Evolutionary conservation across 2,888 invertebrate species (phyloP), one percentile per base, ranked within the genome.

Genomic region (Agrochola lota): DNA sequence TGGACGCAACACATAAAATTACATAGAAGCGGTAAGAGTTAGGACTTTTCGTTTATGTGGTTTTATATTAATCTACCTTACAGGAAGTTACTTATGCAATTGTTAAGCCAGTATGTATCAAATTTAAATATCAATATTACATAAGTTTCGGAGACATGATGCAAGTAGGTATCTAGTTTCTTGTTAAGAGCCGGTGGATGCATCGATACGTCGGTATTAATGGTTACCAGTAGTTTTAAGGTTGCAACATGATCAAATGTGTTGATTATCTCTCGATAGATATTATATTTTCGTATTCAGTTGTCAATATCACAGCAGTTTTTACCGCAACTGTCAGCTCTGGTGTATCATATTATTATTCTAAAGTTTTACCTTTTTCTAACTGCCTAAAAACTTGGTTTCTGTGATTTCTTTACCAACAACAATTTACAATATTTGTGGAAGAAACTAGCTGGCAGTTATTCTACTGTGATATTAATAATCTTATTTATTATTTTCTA

Each of bases 261-360:
- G 92, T 94, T 95, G 91, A 91, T 93, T 93, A 91, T 93, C 90
- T 93, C 92, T 91, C 84, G 85, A 91, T 89, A 93, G 90, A 91
- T 91, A 91, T 90, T 91, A 91, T 90, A 91, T 91, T 88, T 84
- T 89, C 82, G 66, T 86, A 87, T 81, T 93, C 91, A 90, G 93
- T 95, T 96, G 95, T 96, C 94, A 95, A 96, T 96, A 96, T 96
- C 96, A 96, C 96, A 96, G 96, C 94, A 95, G 96, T 94, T 94
- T 94, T 92, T 93, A 92, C 89, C 91, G 81, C 88, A 84, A 92
- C 95, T 95, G 96, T 94, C 95, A 95, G 95, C 93, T 90, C 79
- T 80, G 71, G 81, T 83, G 79, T 74, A 60, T 83, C n/a, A 52
- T 59, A 49, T 20, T 69, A 69, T 62, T 60, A 69, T 63, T 49